Evolutionary conservation across 2,113 vertebrate genomes (phyloP), one percentile per base, ranked within the genome.

Genomic region (Grammomys dolichurus): DNA sequence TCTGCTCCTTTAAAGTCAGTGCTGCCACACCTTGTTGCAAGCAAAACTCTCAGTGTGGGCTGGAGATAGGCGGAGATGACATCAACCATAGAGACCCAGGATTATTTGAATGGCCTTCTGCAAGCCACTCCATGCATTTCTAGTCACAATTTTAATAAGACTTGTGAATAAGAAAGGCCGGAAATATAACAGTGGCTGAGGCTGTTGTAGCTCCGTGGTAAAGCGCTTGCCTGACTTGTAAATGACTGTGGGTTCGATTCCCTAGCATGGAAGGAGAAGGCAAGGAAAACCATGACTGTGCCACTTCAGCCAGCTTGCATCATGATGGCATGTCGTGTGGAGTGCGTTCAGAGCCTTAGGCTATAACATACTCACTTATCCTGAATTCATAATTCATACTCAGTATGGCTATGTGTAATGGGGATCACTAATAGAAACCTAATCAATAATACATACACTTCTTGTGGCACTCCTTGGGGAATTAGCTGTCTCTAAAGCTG

Each of bases 321-420:
- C 36, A 40, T 48, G 80, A 46, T 31, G 46, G 69, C 33, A 11
- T 8, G 40, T 40, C 48, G 31, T 0, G 0, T 75, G 26, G 72
- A 51, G 11, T 28, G 7, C 6, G 4, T 58, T 70, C 6, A 48
- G 31, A 28, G n/a, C 87, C n/a, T 87, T 46, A 20, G 65, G 91
- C 89, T 85, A 26, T 22, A 11, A 63, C 40, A 56, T 26, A 7
- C 48, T 73, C 77, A 78, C 33, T 54, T 75, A 36, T 58, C 78
- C 36, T 94, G n/a, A 86, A 80, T 92, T 65, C 51, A 58, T 77
- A 82, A 85, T 85, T 94, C 92, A 48, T 94, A 58, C 5, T 92
- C 65, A 67, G 16, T 87, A 20, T 87, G 36, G 22, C 81, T 89
- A 0, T 90, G 91, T 80, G 11, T 91, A 70, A 89, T 89, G 31